Conservation (phyloP, 2,797 vertebrate genomes). For the Aeoliscus strigatus region DNA sequence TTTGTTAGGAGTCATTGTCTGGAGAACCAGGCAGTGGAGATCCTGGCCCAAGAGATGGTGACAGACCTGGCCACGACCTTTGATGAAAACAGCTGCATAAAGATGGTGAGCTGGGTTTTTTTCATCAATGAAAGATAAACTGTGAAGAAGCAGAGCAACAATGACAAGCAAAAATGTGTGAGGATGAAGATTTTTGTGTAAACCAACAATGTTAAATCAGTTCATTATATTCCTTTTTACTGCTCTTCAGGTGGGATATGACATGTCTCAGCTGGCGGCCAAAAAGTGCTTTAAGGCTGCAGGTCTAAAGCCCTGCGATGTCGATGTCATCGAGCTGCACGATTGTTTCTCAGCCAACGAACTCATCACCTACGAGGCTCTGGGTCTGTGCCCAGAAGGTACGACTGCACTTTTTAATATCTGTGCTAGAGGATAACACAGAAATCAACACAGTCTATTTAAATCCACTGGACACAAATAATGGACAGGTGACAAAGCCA, state of each 20-base stretch:
- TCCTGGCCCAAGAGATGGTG: conserved; percentile 91
- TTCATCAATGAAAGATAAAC: too few species aligned
- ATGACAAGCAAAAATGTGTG: too few species aligned
- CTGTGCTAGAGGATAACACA: background rate
- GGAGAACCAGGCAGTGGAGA: conserved; percentile 87
- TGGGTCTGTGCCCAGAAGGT: conserved; percentile 93
- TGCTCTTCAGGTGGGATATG: conserved; percentile 83
- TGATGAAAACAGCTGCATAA: conserved; percentile 85
- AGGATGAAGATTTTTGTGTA: too few species aligned
- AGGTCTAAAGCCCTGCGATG: conserved; percentile 78
- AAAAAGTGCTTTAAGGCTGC: conserved; percentile 77
- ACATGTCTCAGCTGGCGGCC: conserved; percentile 86
- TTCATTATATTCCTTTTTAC: too few species aligned
- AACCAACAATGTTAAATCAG: too few species aligned
- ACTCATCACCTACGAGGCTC: conserved; percentile 91
- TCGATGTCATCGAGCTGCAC: conserved; percentile 93
- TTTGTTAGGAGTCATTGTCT: conserved; percentile 81
- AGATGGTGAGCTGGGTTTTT: conserved; percentile 84
- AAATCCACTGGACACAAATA: too few species aligned
- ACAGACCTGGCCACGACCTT: conserved; percentile 86
- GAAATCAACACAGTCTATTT: background rate
- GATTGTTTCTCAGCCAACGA: conserved; percentile 96
- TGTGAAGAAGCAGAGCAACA: too few species aligned
- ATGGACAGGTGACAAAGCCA: too few species aligned
- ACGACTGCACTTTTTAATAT: conserved; percentile 17